A percentile compares a stretch with the other conserved stretches of the same genome.
Conservation (phyloP, 2,888 invertebrate species). For the Archips crataeganus region DNA sequence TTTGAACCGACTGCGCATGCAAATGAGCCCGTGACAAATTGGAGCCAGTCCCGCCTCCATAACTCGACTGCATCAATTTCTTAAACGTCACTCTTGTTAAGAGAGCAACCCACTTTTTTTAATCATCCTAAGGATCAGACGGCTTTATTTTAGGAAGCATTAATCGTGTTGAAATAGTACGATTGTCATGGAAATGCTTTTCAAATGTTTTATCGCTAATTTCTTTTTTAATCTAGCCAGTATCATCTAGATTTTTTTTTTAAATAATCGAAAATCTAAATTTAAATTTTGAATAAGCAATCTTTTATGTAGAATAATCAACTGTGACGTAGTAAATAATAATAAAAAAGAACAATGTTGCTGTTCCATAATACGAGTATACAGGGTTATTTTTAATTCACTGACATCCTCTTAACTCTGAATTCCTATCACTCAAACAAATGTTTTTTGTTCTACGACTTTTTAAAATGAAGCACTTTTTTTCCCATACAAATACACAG, state of each 20-base stretch:
- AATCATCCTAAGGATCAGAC: not conserved
- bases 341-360: not conserved
- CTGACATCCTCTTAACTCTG: too few relatives aligned
- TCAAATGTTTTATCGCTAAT: not conserved
- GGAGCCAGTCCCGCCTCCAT: slow-evolving; percentile 64
- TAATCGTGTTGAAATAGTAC: not conserved
- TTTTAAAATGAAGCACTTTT: too few relatives aligned
- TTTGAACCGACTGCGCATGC: slow-evolving; percentile 64
- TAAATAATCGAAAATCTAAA: not conserved
- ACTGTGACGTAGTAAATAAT: not conserved
- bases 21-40: slow-evolving; percentile 79
- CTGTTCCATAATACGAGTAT: not conserved
- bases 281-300: not conserved
- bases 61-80: slow-evolving; percentile 66
- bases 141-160: not conserved
- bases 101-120: slow-evolving; percentile 6
- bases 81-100: slow-evolving; percentile 40
- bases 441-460: too few relatives aligned
- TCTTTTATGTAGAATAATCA: not conserved
- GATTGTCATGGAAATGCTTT: not conserved
- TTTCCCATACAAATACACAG: too few relatives aligned
- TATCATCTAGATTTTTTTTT: not conserved
- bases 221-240: not conserved
- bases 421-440: too few relatives aligned
- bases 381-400: too few relatives aligned